Evolutionary conservation across 2,113 vertebrate genomes (phyloP).

Genomic region (Montifringilla adamsi): DNA sequence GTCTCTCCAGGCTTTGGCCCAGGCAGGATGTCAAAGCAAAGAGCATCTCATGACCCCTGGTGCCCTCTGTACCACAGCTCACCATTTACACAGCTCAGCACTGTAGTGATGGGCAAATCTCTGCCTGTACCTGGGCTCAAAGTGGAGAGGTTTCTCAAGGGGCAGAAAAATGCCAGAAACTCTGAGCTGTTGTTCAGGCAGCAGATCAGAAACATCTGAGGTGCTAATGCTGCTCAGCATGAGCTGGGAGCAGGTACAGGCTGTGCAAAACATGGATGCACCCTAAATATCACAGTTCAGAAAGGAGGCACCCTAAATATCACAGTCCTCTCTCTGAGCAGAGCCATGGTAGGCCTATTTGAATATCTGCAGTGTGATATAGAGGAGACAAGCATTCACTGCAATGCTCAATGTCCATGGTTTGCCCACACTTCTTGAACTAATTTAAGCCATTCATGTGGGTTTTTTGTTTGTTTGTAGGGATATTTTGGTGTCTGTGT

Average conservation of each 20-base stretch:
- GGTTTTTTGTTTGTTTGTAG: neutral
- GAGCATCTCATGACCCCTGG: neutral
- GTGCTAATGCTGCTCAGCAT: neutral
- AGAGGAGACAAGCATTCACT: neutral
- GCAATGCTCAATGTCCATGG: neutral
- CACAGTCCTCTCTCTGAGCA: neutral
- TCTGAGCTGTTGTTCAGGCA: neutral
- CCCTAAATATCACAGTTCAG: neutral
- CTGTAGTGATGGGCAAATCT: neutral
- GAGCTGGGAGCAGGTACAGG: neutral
- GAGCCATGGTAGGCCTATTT: neutral
- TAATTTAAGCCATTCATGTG: neutral
- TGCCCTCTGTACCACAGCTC: neutral
- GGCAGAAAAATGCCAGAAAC: neutral
- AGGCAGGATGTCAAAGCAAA: neutral
- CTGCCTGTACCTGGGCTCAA: neutral
- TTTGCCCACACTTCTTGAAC: neutral
- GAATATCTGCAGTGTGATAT: neutral
- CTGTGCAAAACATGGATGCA: neutral
- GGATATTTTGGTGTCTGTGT: neutral
- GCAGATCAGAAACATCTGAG: neutral
- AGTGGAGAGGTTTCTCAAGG: neutral
- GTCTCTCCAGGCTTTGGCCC: neutral
- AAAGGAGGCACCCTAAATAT: neutral
- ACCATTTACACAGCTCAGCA: neutral